Percentiles rank a stretch among this genome's conserved stretches.
These are phyloP conservation scores for Meleagris gallopavo DNA, from an alignment of 2,113 vertebrate genomes.

Conservation along the genomic window DNA sequence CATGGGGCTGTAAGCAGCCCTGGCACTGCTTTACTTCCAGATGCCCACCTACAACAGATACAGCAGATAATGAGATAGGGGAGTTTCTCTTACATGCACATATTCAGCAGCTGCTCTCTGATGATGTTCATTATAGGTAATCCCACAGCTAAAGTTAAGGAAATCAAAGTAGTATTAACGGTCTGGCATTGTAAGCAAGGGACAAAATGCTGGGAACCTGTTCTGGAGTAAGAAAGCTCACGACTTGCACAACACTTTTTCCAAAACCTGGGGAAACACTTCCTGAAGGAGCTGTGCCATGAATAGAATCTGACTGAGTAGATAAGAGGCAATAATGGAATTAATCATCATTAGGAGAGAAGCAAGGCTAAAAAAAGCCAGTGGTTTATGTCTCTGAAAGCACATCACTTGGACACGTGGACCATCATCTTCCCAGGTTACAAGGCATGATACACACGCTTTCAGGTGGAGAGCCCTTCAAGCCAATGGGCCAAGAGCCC, in stretches of 20 bases:
- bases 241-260: neutral
- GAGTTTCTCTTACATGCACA: neutral
- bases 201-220: neutral
- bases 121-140: neutral
- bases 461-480: neutral
- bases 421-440: rapidly evolving
- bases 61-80: neutral
- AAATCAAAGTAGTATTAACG: neutral
- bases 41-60: neutral
- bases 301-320: neutral
- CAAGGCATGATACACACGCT: neutral
- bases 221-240: neutral
- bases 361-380: neutral
- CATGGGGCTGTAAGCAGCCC: neutral
- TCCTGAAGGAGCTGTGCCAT: neutral
- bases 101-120: neutral
- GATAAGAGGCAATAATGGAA: neutral
- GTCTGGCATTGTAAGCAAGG: neutral
- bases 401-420: neutral
- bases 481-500: neutral
- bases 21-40: neutral
- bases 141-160: neutral
- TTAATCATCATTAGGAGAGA: constrained; percentile 11
- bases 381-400: neutral
- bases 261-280: neutral